phyloP scores from a whole-genome alignment of 2,888 invertebrate genomes.

The Agrochola litura region DNA sequence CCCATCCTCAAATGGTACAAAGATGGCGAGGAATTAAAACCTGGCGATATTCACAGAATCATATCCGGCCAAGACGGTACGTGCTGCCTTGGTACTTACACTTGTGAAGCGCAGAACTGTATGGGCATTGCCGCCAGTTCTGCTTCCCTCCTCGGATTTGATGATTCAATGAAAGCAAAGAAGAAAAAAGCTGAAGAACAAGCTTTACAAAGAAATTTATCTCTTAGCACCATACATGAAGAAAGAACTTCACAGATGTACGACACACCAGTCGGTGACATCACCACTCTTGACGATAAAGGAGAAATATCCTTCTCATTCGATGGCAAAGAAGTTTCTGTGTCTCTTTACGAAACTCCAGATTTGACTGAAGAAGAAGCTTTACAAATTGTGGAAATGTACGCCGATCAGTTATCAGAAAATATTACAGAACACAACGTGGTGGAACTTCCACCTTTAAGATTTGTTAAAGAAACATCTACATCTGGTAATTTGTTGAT shows the following conservation, averaged over 20 bases:
- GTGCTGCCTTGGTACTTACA: slow-evolving; percentile 97
- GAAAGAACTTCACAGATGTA: slow-evolving; percentile 97
- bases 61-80: slow-evolving; percentile 97
- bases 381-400: slow-evolving; percentile 97
- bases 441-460: slow-evolving; percentile 95
- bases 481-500: slow-evolving; percentile 96
- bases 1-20: slow-evolving; percentile 98
- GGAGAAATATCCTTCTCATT: slow-evolving; percentile 97
- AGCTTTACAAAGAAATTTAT: slow-evolving; percentile 93
- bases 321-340: slow-evolving; percentile 97
- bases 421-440: slow-evolving; percentile 96
- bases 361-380: slow-evolving; percentile 98
- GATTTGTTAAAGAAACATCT: slow-evolving; percentile 97
- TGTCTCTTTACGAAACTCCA: slow-evolving; percentile 97
- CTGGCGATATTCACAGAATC: slow-evolving; percentile 97
- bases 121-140: slow-evolving; percentile 97
- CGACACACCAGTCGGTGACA: slow-evolving; percentile 94
- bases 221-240: slow-evolving; percentile 97
- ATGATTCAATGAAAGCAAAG: slow-evolving; percentile 92
- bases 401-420: slow-evolving; percentile 97
- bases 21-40: slow-evolving; percentile 96
- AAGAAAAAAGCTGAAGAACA: slow-evolving; percentile 89
- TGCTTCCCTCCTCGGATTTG: slow-evolving; percentile 96
- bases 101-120: slow-evolving; percentile 97
- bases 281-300: slow-evolving; percentile 94